Conservation (phyloP, 2,797 vertebrate genomes). For the Xenops minutus region DNA sequence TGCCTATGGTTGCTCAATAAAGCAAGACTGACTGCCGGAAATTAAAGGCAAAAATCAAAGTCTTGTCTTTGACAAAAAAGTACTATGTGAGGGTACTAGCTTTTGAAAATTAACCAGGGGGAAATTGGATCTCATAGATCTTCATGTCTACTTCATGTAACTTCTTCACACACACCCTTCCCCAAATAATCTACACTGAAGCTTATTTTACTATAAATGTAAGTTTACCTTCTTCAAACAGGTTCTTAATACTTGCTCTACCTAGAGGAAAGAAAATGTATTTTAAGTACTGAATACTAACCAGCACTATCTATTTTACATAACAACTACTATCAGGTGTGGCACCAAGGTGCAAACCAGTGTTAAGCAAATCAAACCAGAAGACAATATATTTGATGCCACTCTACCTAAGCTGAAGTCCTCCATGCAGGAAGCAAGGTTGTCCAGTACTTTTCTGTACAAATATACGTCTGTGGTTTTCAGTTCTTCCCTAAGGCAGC, state of each 20-base stretch:
- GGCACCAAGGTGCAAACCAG: neutral
- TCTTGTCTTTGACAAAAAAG: neutral
- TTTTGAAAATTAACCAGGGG: neutral
- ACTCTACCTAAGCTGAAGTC: slow-evolving; percentile 83
- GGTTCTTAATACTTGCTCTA: slow-evolving; percentile 79
- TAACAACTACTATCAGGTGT: neutral
- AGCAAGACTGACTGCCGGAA: neutral
- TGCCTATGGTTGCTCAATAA: neutral
- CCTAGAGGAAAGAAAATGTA: slow-evolving; percentile 74
- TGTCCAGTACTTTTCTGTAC: slow-evolving; percentile 81
- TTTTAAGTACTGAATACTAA: neutral
- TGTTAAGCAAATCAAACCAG: neutral
- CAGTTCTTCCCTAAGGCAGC: slow-evolving; percentile 80
- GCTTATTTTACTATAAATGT: slow-evolving; percentile 4
- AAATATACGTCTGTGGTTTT: slow-evolving; percentile 68
- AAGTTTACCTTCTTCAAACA: slow-evolving; percentile 85
- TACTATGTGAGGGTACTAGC: neutral
- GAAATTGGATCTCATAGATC: neutral
- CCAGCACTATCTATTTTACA: neutral
- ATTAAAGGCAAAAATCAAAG: neutral
- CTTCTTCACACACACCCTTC: neutral
- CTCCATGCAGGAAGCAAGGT: slow-evolving; percentile 86
- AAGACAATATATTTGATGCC: neutral
- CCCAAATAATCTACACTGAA: neutral
- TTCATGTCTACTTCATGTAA: neutral